Conservation (phyloP, 2,113 vertebrate genomes). For the Coreoperca whiteheadi region DNA sequence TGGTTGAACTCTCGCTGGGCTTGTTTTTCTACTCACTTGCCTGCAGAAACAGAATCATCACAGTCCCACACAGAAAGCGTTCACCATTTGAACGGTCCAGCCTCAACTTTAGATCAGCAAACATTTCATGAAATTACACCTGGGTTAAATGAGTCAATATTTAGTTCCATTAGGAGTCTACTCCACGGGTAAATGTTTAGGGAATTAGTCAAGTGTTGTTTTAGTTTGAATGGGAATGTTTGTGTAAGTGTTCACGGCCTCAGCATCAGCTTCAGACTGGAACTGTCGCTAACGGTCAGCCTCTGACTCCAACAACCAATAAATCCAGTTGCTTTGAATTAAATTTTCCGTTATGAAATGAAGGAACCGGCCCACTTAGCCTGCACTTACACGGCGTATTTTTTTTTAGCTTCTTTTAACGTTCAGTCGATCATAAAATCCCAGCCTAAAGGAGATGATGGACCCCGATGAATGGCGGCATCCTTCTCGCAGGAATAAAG, state of each 20-base stretch:
- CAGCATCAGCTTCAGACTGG: conserved; percentile 35
- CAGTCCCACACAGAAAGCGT: conserved; percentile 37
- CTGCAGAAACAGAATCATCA: conserved; percentile 40
- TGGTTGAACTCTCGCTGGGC: background rate
- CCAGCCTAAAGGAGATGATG: conserved; percentile 2
- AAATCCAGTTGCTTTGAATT: conserved; percentile 25
- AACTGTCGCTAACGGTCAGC: conserved; percentile 35
- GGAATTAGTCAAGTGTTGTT: conserved; percentile 69
- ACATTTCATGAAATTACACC: conserved; percentile 59
- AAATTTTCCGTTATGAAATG: conserved; percentile 50
- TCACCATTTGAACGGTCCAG: conserved; percentile 1
- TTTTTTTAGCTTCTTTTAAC: conserved; percentile 43
- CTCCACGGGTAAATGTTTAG: conserved; percentile 72
- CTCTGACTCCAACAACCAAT: conserved; percentile 21
- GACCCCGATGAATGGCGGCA: conserved; percentile 17
- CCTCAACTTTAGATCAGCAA: conserved; percentile 50
- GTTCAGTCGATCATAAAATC: conserved; percentile 17
- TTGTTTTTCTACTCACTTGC: conserved; percentile 45
- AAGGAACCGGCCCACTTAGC: conserved; percentile 32
- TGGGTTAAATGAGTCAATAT: conserved; percentile 61
- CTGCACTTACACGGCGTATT: conserved; percentile 2
- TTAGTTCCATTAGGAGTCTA: conserved; percentile 56
- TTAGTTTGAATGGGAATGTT: conserved; percentile 69
- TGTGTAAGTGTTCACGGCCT: conserved; percentile 52
- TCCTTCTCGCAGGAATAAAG: conserved; percentile 16